These are phyloP conservation scores for Alcedo quadribrachys DNA, from an alignment of 2,797 vertebrate genomes.

Conservation along the genomic window DNA sequence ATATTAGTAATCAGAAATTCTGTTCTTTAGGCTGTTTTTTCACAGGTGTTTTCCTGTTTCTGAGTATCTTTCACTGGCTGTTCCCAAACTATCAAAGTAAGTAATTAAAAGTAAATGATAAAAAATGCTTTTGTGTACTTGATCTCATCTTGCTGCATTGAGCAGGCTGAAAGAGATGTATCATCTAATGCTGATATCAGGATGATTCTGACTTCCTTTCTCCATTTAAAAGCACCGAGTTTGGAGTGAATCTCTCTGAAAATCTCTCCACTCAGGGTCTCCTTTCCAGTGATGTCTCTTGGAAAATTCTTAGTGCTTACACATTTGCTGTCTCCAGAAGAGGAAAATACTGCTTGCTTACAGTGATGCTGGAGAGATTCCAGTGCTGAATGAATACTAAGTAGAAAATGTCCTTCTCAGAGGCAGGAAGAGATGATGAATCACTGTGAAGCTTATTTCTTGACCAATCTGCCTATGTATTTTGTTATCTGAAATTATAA, in stretches of 20 bases:
- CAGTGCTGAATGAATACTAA: not conserved
- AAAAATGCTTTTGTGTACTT: slow-evolving; percentile 34
- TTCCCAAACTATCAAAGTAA: not conserved
- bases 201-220: not conserved
- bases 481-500: slow-evolving; percentile 29
- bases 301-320: slow-evolving; percentile 49
- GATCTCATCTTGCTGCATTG: slow-evolving; percentile 41
- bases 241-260: slow-evolving; percentile 1
- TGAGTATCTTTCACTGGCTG: not conserved
- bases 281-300: not conserved
- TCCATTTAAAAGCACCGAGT: not conserved
- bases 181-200: not conserved
- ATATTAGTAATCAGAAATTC: not conserved
- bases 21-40: not conserved
- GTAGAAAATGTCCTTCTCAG: slow-evolving; percentile 30
- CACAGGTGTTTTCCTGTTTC: not conserved
- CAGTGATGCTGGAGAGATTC: not conserved
- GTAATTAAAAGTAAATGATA: slow-evolving; percentile 19
- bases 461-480: not conserved
- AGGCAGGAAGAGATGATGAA: slow-evolving; percentile 34
- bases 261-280: not conserved
- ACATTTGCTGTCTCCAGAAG: slow-evolving; percentile 37
- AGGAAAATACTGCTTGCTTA: not conserved
- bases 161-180: slow-evolving; percentile 2
- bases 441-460: not conserved